Percentiles rank a stretch among this genome's conserved stretches.
Conservation (phyloP, 1,140 invertebrate species). For the Antheraea mylitta region DNA sequence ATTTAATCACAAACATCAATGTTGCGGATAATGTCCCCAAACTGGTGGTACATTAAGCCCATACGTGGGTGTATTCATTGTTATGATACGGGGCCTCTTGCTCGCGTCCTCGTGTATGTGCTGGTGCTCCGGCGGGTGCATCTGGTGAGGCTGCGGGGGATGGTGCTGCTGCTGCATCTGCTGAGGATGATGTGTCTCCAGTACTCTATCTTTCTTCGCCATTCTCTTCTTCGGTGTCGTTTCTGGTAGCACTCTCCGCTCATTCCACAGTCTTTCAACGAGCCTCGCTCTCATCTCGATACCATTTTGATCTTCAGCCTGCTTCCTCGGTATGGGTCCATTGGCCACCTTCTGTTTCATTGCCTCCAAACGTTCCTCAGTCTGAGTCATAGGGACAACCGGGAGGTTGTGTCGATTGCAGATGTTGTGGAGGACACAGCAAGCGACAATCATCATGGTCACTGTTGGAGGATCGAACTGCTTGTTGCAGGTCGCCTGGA, state of each 20-base stretch:
- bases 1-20: conserved; percentile 24
- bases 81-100: conserved; percentile 38
- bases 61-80: conserved; percentile 47
- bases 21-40: conserved; percentile 62
- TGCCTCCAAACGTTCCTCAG: conserved; percentile 57
- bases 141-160: conserved; percentile 12
- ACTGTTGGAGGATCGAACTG: conserved; percentile 57
- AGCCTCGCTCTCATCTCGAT: conserved; percentile 37
- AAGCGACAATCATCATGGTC: conserved; percentile 55
- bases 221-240: conserved; percentile 46
- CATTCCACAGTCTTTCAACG: conserved; percentile 59
- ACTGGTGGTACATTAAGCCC: conserved; percentile 42
- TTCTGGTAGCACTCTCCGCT: conserved; percentile 42
- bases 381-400: conserved; percentile 44
- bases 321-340: conserved; percentile 47
- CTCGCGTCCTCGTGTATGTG: conserved; percentile 47
- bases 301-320: conserved; percentile 45
- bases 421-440: conserved; percentile 62
- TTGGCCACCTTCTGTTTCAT: conserved; percentile 70
- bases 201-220: conserved; percentile 49
- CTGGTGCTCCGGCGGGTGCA: background rate
- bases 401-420: conserved; percentile 46
- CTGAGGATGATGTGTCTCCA: conserved; percentile 28
- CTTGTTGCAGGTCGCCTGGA: conserved; percentile 61
- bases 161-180: conserved; percentile 25